Conservation (phyloP, 2,113 vertebrate genomes). For the Rhizomys pruinosus region DNA sequence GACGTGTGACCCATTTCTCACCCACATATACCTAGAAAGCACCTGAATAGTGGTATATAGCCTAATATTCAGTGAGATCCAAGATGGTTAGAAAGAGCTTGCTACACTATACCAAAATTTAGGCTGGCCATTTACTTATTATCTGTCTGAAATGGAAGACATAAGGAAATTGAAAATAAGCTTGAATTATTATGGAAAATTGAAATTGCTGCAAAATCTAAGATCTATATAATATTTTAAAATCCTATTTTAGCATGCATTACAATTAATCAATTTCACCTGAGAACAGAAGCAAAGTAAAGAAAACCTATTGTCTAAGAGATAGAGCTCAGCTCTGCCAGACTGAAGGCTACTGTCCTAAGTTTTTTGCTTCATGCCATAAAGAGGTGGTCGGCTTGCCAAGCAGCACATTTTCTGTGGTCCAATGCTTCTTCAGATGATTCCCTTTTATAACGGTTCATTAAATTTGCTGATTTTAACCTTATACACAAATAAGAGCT, state of each 20-base stretch:
- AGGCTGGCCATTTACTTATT: too few species aligned
- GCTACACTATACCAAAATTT: fast-evolving
- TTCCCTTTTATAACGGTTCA: not conserved
- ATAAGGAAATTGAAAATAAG: not conserved
- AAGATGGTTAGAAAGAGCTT: not conserved
- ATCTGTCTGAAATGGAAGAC: not conserved
- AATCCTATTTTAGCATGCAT: not conserved
- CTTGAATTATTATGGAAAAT: not conserved
- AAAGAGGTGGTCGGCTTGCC: not conserved
- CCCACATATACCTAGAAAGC: not conserved
- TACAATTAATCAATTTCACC: not conserved
- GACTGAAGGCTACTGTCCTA: not conserved
- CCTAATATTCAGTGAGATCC: not conserved
- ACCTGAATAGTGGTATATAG: not conserved
- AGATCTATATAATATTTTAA: not conserved
- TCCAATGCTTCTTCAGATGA: not conserved
- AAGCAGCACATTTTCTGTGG: not conserved
- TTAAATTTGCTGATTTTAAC: not conserved
- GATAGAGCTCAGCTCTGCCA: not conserved
- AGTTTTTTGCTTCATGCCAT: not conserved
- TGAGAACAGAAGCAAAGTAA: not conserved
- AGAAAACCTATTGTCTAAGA: not conserved
- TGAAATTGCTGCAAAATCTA: not conserved
- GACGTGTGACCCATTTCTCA: not conserved
- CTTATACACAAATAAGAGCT: not conserved